Evolutionary conservation across 2,888 invertebrate species (phyloP), one percentile per base, ranked within the genome.

Genomic region (Matsumyia berberina): DNA sequence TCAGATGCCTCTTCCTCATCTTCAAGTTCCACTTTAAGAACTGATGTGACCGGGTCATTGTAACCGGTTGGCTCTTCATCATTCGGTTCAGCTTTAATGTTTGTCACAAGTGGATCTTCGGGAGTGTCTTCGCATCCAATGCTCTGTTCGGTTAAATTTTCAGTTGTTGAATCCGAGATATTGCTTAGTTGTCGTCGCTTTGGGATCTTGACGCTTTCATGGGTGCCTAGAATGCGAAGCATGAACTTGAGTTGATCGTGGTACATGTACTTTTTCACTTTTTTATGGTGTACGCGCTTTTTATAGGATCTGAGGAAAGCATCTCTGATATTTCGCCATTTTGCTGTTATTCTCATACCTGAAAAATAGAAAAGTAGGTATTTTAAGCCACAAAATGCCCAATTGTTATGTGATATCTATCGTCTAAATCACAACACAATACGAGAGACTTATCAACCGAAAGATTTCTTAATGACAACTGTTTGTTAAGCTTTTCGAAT

Each of bases 251-350:
- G 60, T 4, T n/a, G 44, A 44, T 78, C 60, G 17, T 78, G 77
- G 9, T 69, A 55, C 69, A 78, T 78, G 53, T 78, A 78, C 29
- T 53, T 53, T n/a, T 78, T 78, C 0, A 78, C 69, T 17, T 29
- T 62, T 15, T 8, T 29, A 2, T 78, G 53, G 2, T 7, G 11
- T 5, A 37, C 46, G 0, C 62, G 42, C 44, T 70, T 78, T 17
- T 46, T 69, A 5, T 15, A 55, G 4, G 77, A 69, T 2, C 77
- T 31, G 2, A 70, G 44, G 46, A 78, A 78, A 6, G 69, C 69
- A 12, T 78, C 77, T 6, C 69, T 33, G n/a, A 79, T 64, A 11
- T 79, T 79, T 17, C 57, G 24, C 79, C 79, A 79, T 66, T 79
- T 79, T 0, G 35, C 42, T 9, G 69, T 77, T 24, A 69, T 69